Conservation (phyloP, 64 coral and sea anemone genomes). For the Trachythela sp. region DNA sequence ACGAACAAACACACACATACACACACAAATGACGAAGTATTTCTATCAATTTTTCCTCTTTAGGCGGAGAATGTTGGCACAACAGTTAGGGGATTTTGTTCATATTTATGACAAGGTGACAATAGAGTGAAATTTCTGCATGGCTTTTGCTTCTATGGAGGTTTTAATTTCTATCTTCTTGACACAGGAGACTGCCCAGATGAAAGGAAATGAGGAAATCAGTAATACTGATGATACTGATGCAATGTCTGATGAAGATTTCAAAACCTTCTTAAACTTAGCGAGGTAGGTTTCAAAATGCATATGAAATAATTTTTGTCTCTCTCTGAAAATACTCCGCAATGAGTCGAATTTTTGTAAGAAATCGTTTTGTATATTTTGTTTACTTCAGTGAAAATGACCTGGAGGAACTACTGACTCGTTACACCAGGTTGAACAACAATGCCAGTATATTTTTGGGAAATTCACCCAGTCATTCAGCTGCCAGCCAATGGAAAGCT, state of each 20-base stretch:
- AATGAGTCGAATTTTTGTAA: too few species aligned
- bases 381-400: constrained; percentile 67
- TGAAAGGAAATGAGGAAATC: constrained; percentile 69
- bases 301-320: not conserved
- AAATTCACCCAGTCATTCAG: constrained; percentile 34
- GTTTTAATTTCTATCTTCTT: not conserved
- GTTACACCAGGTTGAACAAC: constrained; percentile 85
- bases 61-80: constrained; percentile 77
- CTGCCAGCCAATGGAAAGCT: not conserved
- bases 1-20: too few species aligned
- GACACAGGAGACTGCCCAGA: constrained; percentile 74
- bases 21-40: too few species aligned
- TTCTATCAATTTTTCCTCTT: not conserved
- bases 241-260: constrained; percentile 88
- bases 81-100: constrained; percentile 88
- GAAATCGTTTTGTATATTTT: not conserved
- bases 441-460: constrained; percentile 87
- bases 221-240: constrained; percentile 21
- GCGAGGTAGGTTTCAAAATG: constrained; percentile 48
- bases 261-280: constrained; percentile 87
- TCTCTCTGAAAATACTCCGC: not conserved
- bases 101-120: constrained; percentile 87
- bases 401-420: constrained; percentile 85
- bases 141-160: not conserved
- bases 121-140: not conserved